Evolutionary conservation across 2,888 invertebrate species (phyloP).

Genomic region (Drosophila lacicola): DNA sequence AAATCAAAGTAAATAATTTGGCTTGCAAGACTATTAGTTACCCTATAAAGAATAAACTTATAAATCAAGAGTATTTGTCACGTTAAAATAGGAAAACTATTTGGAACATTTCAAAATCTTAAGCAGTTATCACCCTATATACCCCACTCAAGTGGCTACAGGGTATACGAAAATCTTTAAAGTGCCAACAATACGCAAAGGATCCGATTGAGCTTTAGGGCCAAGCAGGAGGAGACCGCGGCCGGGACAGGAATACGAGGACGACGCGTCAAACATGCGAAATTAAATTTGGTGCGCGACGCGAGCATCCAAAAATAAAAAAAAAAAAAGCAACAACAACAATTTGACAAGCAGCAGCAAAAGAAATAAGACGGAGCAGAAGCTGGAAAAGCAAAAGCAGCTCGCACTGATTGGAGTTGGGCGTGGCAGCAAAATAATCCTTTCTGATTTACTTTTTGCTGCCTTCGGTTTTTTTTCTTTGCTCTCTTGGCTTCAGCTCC

Average conservation of each 20-base stretch:
- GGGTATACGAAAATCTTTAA: constrained; percentile 40
- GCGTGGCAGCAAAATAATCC: constrained; percentile 68
- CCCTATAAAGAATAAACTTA: neutral
- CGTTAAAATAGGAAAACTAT: neutral
- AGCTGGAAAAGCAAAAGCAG: constrained; percentile 19
- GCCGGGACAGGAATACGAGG: constrained; percentile 18
- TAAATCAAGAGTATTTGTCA: neutral
- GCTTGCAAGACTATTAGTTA: neutral
- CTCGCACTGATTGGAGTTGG: constrained; percentile 51
- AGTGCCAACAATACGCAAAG: constrained; percentile 54
- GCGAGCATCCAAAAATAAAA: constrained; percentile 31
- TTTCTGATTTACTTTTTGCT: constrained; percentile 45
- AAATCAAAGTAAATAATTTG: too few relatives aligned
- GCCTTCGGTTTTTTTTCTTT: neutral
- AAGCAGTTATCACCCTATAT: neutral
- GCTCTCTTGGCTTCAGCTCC: constrained; percentile 15
- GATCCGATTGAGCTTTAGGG: constrained; percentile 26
- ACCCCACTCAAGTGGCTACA: neutral
- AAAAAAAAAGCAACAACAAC: constrained; percentile 22
- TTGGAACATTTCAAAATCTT: neutral
- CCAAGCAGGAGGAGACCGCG: neutral
- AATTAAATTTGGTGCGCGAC: constrained; percentile 69
- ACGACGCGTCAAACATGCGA: constrained; percentile 74
- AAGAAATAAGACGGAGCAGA: constrained; percentile 6
- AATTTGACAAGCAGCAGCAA: constrained; percentile 51